A percentile compares a stretch with the other conserved stretches of the same genome.
These are phyloP conservation scores for Drosophila aldrichi DNA, from an alignment of 2,888 invertebrate species.

Conservation along the genomic window DNA sequence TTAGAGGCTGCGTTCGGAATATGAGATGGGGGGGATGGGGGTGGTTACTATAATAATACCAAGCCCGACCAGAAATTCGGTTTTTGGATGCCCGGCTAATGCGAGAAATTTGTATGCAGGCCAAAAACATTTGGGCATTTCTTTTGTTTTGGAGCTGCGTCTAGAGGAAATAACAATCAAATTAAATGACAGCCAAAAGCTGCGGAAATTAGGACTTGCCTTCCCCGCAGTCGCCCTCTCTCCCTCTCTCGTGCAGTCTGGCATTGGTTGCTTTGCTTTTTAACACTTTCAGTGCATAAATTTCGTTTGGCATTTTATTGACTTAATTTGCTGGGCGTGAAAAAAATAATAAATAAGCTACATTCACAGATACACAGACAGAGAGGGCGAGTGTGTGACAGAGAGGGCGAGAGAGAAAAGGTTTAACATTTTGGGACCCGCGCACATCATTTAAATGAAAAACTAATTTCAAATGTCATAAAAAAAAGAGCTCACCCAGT, in stretches of 20 bases:
- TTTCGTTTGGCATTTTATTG: conserved; percentile 69
- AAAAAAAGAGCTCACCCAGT: conserved; percentile 34
- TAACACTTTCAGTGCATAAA: conserved; percentile 70
- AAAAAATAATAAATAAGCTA: conserved; percentile 63
- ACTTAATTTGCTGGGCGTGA: conserved; percentile 74
- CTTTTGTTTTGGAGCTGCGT: conserved; percentile 60
- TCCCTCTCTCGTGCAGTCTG: conserved; percentile 2
- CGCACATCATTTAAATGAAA: conserved; percentile 64
- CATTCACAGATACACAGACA: conserved; percentile 11
- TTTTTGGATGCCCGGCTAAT: conserved; percentile 61
- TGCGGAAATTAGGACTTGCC: conserved; percentile 69
- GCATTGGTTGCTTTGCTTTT: conserved; percentile 53
- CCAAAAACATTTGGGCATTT: conserved; percentile 67
- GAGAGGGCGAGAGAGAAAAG: conserved; percentile 28
- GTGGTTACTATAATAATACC: background rate
- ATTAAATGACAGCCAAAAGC: conserved; percentile 65
- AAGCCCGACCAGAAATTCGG: conserved; percentile 41
- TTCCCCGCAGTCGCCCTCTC: background rate
- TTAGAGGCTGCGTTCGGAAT: background rate
- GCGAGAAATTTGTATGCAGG: conserved; percentile 75
- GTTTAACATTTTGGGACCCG: conserved; percentile 43
- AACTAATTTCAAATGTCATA: conserved; percentile 65
- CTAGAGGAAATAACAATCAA: conserved; percentile 73
- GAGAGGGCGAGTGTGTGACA: background rate
- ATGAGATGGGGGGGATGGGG: too few species aligned